Base-by-base conservation (phyloP, 2,797 vertebrate genomes). In the Anisognathus igniventris region DNA sequence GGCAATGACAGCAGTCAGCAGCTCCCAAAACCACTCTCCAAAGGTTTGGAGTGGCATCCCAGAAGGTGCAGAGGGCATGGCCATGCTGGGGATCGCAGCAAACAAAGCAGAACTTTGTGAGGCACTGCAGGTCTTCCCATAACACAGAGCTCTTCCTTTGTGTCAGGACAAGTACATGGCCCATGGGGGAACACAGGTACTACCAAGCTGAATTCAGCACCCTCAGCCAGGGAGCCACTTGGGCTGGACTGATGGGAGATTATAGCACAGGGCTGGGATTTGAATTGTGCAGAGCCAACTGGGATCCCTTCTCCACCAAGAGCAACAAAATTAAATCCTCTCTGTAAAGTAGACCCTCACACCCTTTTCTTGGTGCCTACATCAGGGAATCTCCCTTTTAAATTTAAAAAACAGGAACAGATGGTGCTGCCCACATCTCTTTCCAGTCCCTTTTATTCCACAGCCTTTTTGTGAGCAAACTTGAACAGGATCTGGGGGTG, bases 161-260 rank as follows among this genome's bases (percentile, higher is more conserved):
- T 14, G 44, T 11, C 1, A 1, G 21, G 11, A 65, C 11, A 31
- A 18, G 30, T 9, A 1, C 2, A 0, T 30, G 31, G 9, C 37
- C 48, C 5, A 1, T 1, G 2, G 12, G n/a, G 27, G 39, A 25
- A 33, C 7, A 13, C 9, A 1, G 47, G 7, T 19, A 8, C 27
- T 25, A 2, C 24, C 15, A 1, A 5, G 9, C n/a, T 51, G 45
- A 72, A 47, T 50, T 70, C 42, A 25, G 45, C 27, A 25, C 0
- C 1, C 19, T 47, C 20, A 31, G 24, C 17, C 0, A 2, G 30
- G 51, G 33, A 28, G 13, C 14, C 18, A 6, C 50, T 39, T 30
- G 15, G 33, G 13, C 47, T 77, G 86, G n/a, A 35, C 23, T 37
- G 45, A 10, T 27, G n/a, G 50, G 37, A 61, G 50, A 33, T 61